Conservation (phyloP, 92 coral and sea anemone species). For the Bergia puertoricense region DNA sequence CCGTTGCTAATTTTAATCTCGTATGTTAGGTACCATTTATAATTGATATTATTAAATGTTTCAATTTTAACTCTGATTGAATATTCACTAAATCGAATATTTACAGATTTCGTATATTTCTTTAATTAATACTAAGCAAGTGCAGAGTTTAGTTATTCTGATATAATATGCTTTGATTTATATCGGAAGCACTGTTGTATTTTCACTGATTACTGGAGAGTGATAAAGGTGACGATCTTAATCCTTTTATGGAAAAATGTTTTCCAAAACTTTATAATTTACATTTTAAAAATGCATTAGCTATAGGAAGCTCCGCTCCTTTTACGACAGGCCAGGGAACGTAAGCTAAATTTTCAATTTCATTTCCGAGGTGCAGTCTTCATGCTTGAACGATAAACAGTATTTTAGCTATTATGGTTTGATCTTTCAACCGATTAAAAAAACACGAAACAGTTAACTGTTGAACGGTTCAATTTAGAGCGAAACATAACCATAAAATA, state of each 20-base stretch:
- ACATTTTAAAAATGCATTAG: neutral
- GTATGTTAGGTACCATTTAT: neutral
- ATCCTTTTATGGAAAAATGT: neutral
- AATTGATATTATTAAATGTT: neutral
- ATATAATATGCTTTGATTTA: no score
- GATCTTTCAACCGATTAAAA: no score
- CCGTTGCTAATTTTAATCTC: neutral
- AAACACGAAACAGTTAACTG: no score
- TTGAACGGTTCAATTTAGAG: no score
- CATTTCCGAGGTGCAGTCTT: neutral
- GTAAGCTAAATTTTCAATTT: neutral
- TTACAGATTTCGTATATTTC: neutral
- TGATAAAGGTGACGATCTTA: no score
- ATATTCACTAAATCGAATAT: neutral
- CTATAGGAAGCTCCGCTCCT: no score
- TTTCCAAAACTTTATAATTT: no score
- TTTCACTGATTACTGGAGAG: neutral
- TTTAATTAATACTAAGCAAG: neutral
- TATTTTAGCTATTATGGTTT: no score
- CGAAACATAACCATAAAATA: no score
- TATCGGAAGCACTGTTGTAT: neutral
- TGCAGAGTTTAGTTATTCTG: no score
- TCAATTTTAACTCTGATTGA: no score
- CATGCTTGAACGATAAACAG: neutral
- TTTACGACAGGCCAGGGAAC: neutral